Percentiles rank a stretch among this genome's conserved stretches.
phyloP scores from a whole-genome alignment of 2,888 invertebrate genomes.

The Clusia tigrina region DNA sequence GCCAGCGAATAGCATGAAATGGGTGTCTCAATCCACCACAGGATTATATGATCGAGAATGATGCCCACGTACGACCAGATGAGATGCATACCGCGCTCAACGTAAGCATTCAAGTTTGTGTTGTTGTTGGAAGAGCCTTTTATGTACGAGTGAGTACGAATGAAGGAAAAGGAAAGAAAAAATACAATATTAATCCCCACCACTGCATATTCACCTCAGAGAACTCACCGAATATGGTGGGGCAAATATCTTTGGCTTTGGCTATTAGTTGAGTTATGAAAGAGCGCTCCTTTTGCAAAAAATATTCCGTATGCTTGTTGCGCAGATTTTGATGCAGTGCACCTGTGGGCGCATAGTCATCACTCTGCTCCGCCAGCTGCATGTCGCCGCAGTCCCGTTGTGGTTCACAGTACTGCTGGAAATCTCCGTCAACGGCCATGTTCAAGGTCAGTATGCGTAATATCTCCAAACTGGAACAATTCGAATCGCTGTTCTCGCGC shows the following conservation, averaged over 20 bases:
- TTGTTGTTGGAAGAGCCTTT: slow-evolving; percentile 32
- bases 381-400: slow-evolving; percentile 42
- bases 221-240: slow-evolving; percentile 52
- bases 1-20: slow-evolving; percentile 68
- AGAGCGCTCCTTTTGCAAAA: slow-evolving; percentile 50
- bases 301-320: slow-evolving; percentile 50
- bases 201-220: background rate
- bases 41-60: slow-evolving; percentile 79
- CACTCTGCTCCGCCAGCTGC: slow-evolving; percentile 21
- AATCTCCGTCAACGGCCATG: slow-evolving; percentile 50
- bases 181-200: background rate
- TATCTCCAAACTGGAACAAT: slow-evolving; percentile 61
- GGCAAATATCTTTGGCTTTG: slow-evolving; percentile 55
- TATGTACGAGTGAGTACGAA: background rate
- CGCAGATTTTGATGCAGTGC: slow-evolving; percentile 40
- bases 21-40: slow-evolving; percentile 85
- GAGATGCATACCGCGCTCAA: slow-evolving; percentile 57
- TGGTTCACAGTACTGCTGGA: slow-evolving; percentile 48
- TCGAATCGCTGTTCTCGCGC: slow-evolving; percentile 55
- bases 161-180: background rate
- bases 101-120: slow-evolving; percentile 50
- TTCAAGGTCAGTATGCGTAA: slow-evolving; percentile 58
- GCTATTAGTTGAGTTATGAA: slow-evolving; percentile 53
- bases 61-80: slow-evolving; percentile 85
- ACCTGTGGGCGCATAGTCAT: slow-evolving; percentile 20